Base-by-base conservation (phyloP, 2,113 vertebrate genomes). In the Boleophthalmus pectinirostris region DNA sequence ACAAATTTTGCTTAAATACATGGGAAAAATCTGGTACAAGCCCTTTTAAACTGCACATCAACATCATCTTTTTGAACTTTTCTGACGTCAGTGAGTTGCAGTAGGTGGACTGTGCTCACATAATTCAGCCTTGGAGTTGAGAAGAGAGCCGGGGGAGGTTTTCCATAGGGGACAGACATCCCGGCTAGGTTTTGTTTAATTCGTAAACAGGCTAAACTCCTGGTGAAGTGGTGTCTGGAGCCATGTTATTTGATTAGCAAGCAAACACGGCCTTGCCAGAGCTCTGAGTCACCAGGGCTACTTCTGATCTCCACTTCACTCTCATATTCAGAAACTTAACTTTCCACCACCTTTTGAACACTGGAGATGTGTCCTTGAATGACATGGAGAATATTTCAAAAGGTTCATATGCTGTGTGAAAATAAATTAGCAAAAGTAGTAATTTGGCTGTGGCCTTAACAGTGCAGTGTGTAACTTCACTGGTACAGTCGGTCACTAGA, bases 221-320 rank as follows among this genome's bases (percentile, higher is more conserved):
- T 13, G 6, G 38, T 51, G 63, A 8, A 23, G n/a, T 45, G 61
- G 69, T 47, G 68, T 72, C 65, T 70, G 75, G 65, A 67, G 24
- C 54, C 23, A 43, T 61, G 16, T 76, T 25, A 70, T 75, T 66
- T 66, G 21, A 78, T 65, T 73, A 54, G 46, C 35, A 73, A 76
- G 68, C 57, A 54, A 74, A 25, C 18, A 33, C 23, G 1, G 61
- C n/a, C 46, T 35, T 64, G 68, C 56, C 70, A 73, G 67, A 71
- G 16, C 45, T 54, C 43, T 15, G 57, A 72, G 43, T 72, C 56
- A 63, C 38, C 58, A n/a, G 15, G 16, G 7, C 7, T 5, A n/a
- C 10, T 20, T 5, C 61, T 63, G 8, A 63, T 63, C 35, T 12
- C 18, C 18, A n/a, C n/a, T 3, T 4, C 21, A 14, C 15, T 35